Conservation (phyloP, 2,888 invertebrate genomes). For the Geotrupes spiniger region DNA sequence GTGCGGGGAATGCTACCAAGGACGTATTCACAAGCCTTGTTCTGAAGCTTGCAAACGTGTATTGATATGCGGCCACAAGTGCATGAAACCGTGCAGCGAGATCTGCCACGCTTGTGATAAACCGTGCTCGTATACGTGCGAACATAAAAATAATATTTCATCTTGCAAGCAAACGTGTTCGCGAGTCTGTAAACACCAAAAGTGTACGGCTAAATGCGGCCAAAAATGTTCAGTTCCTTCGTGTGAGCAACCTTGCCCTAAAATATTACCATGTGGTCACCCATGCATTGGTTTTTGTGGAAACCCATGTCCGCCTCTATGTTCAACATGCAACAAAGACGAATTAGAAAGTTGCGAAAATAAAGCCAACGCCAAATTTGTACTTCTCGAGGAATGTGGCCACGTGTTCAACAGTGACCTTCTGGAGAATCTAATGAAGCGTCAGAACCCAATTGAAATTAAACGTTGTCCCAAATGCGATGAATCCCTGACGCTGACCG, state of each 20-base stretch:
- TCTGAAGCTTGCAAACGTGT: constrained; percentile 53
- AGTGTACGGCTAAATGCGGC: constrained; percentile 52
- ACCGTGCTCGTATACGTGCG: constrained; percentile 41
- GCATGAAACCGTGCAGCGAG: constrained; percentile 56
- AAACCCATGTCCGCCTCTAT: constrained; percentile 63
- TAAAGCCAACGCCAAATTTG: constrained; percentile 57
- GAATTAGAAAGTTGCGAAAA: constrained; percentile 49
- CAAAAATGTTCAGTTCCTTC: constrained; percentile 51
- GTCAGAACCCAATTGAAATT: constrained; percentile 34
- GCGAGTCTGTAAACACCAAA: constrained; percentile 51
- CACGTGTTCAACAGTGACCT: constrained; percentile 53
- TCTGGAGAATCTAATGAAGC: constrained; percentile 47
- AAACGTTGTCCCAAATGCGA: constrained; percentile 60
- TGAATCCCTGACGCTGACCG: constrained; percentile 56
- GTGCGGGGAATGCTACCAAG: constrained; percentile 58
- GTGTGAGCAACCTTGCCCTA: constrained; percentile 50
- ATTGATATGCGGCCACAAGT: constrained; percentile 65
- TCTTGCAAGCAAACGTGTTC: constrained; percentile 42
- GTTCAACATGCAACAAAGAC: constrained; percentile 57
- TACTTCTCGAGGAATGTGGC: constrained; percentile 55
- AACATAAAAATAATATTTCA: constrained; percentile 54
- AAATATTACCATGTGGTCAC: constrained; percentile 56
- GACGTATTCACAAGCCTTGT: constrained; percentile 61
- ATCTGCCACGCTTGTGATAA: constrained; percentile 43
- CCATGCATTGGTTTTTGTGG: constrained; percentile 69